Conservation (phyloP, 2,113 vertebrate species). For the Cavia aperea region DNA sequence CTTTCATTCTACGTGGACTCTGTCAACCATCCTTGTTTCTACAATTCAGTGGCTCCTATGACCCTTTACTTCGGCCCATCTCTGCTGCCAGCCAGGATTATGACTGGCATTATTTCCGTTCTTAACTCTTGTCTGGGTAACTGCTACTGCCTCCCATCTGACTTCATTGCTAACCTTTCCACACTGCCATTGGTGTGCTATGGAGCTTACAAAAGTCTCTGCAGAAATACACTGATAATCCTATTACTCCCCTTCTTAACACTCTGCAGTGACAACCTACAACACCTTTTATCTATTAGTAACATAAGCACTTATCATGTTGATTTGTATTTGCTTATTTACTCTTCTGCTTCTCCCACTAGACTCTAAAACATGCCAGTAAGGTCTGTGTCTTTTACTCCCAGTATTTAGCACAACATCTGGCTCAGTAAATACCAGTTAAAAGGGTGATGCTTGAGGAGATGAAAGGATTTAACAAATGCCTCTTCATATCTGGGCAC, state of each 20-base stretch:
- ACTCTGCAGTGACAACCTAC: neutral
- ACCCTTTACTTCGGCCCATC: neutral
- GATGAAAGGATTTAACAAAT: conserved; percentile 59
- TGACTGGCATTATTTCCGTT: neutral
- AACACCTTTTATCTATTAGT: neutral
- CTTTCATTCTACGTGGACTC: neutral
- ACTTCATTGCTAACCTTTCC: neutral
- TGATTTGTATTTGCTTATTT: conserved; percentile 30
- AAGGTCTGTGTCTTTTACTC: neutral
- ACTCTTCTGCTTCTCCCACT: neutral
- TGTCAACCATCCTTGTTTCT: neutral
- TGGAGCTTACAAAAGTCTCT: neutral
- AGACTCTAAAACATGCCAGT: neutral
- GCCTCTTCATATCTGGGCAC: conserved; percentile 48
- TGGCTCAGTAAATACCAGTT: conserved; percentile 52
- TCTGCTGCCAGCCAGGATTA: neutral
- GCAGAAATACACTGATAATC: neutral
- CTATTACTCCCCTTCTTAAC: neutral
- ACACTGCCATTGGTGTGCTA: neutral
- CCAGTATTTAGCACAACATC: conserved; percentile 19
- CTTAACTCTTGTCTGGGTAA: neutral
- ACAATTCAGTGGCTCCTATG: neutral
- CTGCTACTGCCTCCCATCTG: neutral
- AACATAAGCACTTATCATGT: neutral
- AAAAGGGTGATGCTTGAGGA: conserved; percentile 59